These are phyloP conservation scores for Polypedilum pembai DNA, from an alignment of 1,140 invertebrate species.

Conservation along the genomic window DNA sequence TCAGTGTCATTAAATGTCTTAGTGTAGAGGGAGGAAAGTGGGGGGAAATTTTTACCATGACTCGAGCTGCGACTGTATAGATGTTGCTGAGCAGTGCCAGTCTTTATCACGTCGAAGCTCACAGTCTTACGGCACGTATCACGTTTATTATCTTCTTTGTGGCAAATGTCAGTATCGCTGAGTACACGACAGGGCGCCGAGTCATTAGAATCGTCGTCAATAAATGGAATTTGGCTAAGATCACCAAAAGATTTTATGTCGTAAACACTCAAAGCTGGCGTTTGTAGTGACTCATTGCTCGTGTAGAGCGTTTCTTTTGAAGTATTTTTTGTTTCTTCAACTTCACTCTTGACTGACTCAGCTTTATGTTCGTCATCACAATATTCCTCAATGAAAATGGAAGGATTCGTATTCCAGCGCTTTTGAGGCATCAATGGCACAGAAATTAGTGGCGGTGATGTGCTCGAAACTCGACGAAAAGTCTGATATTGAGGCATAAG, in stretches of 20 bases:
- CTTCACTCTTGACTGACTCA: conserved; percentile 30
- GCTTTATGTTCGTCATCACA: conserved; percentile 35
- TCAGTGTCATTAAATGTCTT: not conserved
- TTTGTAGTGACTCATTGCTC: conserved; percentile 38
- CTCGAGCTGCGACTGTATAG: not conserved
- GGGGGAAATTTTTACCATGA: conserved; percentile 24
- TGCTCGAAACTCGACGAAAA: conserved; percentile 28
- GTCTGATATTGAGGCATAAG: conserved; percentile 32
- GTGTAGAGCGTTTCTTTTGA: conserved; percentile 39
- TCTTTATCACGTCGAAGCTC: conserved; percentile 41
- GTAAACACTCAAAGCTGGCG: conserved; percentile 39
- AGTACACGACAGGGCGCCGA: conserved; percentile 25
- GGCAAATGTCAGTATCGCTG: not conserved
- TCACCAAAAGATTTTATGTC: conserved; percentile 40
- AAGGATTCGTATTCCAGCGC: conserved; percentile 34
- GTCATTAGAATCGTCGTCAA: conserved; percentile 36
- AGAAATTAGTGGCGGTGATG: not conserved
- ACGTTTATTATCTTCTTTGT: not conserved
- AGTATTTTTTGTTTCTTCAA: not conserved
- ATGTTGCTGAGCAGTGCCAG: not conserved
- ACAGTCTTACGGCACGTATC: conserved; percentile 39
- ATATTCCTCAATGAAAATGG: conserved; percentile 43
- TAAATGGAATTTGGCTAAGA: conserved; percentile 41
- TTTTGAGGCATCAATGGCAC: conserved; percentile 22
- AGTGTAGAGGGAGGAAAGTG: not conserved